Evolutionary conservation across 2,113 vertebrate species (phyloP).

Genomic region (Rattus rattus): DNA sequence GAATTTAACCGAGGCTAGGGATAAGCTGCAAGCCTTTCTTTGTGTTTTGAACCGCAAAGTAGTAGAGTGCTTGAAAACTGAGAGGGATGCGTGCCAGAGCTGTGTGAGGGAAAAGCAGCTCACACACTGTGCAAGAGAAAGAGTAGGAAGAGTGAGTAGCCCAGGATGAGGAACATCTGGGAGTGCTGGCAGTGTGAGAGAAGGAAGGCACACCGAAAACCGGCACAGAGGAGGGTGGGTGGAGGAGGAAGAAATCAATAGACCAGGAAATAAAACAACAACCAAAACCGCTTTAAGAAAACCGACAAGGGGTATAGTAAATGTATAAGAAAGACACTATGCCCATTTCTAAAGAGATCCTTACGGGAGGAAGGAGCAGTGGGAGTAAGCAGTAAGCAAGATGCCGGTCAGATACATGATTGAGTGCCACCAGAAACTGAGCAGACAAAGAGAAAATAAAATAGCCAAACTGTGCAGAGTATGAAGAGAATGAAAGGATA

Average conservation of each 20-base stretch:
- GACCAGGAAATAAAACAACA: constrained; percentile 30
- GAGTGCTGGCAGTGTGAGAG: not conserved
- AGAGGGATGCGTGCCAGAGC: too few species aligned
- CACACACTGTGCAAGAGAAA: not conserved
- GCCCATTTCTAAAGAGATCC: constrained; percentile 17
- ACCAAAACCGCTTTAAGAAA: constrained; percentile 43
- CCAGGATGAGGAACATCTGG: not conserved
- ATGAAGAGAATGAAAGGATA: not conserved
- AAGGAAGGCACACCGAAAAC: not conserved
- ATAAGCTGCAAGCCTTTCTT: constrained; percentile 51
- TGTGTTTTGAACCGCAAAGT: constrained; percentile 50
- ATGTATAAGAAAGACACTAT: not conserved
- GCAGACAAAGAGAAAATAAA: constrained; percentile 6
- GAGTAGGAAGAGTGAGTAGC: not conserved
- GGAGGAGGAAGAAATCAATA: not conserved
- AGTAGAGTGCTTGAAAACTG: not conserved
- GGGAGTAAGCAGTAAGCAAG: not conserved
- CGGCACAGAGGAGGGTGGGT: too few species aligned
- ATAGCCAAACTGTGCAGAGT: not conserved
- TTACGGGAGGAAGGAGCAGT: not conserved
- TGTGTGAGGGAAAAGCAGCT: not conserved
- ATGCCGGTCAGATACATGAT: not conserved
- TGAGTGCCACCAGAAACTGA: not conserved
- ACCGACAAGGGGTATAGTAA: not conserved
- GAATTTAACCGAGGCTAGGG: constrained; percentile 51